These are phyloP conservation scores for Cyphomyrus discorhynchus DNA, from an alignment of 2,113 vertebrate genomes.

Conservation along the genomic window DNA sequence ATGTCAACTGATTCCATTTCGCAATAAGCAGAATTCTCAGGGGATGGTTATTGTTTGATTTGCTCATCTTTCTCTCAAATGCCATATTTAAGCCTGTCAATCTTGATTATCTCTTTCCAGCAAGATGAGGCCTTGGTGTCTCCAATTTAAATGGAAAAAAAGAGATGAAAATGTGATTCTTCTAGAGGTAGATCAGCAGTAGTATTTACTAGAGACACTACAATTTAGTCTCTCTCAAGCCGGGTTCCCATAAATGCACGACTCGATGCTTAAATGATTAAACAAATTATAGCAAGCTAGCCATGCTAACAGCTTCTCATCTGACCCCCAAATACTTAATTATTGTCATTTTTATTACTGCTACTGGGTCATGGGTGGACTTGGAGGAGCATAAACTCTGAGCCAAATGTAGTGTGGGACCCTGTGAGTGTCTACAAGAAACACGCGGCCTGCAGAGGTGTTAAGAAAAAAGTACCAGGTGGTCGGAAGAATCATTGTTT, in stretches of 20 bases:
- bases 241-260: not conserved
- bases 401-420: not conserved
- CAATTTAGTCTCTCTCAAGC: not conserved
- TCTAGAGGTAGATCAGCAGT: not conserved
- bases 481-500: conserved; percentile 23
- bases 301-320: not conserved
- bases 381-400: not conserved
- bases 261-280: not conserved
- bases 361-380: not conserved
- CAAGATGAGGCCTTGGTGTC: conserved; percentile 1
- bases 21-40: not conserved
- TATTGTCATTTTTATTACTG: not conserved
- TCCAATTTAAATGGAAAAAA: not conserved
- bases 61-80: conserved; percentile 24
- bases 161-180: not conserved
- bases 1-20: not conserved
- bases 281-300: not conserved
- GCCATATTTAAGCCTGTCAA: conserved; percentile 24
- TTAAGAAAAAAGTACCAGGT: conserved; percentile 11
- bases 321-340: not conserved
- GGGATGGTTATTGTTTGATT: conserved; percentile 22
- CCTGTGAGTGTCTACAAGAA: not conserved
- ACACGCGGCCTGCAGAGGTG: not conserved
- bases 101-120: conserved; percentile 15
- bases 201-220: not conserved